phyloP scores from a whole-genome alignment of 2,888 invertebrate genomes.

The Drosophila gaucha region DNA sequence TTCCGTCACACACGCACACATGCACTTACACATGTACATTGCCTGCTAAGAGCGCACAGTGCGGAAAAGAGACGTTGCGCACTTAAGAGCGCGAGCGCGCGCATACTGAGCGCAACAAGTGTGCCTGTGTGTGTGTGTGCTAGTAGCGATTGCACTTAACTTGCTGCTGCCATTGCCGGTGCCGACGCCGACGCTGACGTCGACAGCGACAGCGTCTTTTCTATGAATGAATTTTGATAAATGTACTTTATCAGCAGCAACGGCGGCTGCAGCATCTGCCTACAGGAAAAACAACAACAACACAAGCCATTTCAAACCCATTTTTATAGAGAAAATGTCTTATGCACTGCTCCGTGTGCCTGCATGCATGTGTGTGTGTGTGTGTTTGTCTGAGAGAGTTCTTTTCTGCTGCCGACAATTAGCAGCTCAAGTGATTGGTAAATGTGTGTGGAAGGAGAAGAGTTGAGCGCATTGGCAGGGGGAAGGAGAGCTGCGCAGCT shows the following conservation, averaged over 20 bases:
- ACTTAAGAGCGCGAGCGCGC: conserved; percentile 41
- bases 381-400: conserved; percentile 21
- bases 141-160: conserved; percentile 43
- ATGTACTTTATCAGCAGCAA: conserved; percentile 70
- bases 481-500: conserved; percentile 21
- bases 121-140: conserved; percentile 9
- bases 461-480: background rate
- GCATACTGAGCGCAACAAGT: conserved; percentile 42
- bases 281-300: conserved; percentile 34
- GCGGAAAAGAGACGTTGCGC: conserved; percentile 10
- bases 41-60: background rate
- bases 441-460: conserved; percentile 4
- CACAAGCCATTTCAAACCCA: conserved; percentile 34
- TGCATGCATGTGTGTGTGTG: conserved; percentile 17
- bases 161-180: conserved; percentile 39
- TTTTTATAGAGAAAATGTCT: conserved; percentile 68
- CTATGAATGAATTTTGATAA: conserved; percentile 81
- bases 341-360: conserved; percentile 17
- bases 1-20: conserved; percentile 54
- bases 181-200: conserved; percentile 18
- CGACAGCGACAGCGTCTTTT: conserved; percentile 43
- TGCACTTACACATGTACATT: background rate
- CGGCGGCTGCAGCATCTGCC: conserved; percentile 42
- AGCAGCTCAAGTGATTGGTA: conserved; percentile 74
- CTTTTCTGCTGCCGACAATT: conserved; percentile 72